Base-by-base conservation (phyloP, 2,113 vertebrate genomes). In the Rhagologus leucostigma region DNA sequence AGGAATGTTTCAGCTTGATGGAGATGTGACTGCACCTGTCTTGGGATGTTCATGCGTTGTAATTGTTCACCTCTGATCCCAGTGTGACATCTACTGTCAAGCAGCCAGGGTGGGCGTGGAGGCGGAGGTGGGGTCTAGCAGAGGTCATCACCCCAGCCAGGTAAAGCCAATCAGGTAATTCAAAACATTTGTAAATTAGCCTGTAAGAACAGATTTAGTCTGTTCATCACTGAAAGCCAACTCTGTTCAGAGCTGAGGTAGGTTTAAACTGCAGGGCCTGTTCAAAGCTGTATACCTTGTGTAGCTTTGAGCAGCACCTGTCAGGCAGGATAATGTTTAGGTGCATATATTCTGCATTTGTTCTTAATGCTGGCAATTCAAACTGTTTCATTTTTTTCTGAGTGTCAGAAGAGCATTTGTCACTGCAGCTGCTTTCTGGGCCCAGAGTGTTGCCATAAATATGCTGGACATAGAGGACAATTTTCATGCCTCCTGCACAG, bases 401-500 rank as follows among this genome's bases (percentile, higher is more conserved):
- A 74, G 47, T 47, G 50, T 59, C 42, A 77, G 55, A 80, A 81
- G 4, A 77, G 19, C 35, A 22, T 80, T 80, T 95, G 64, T 76
- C 82, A 86, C 37, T 29, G 32, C 53, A 57, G 79, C 30, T 71
- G 50, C 49, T 67, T 94, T 47, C 67, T n/a, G 85, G 46, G 75
- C 78, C 78, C 70, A n/a, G 33, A 59, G 67, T 20, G 41, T 90
- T 93, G 63, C 73, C 68, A 47, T 84, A 89, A 96, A 85, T 53
- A 85, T 12, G n/a, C 42, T 90, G 83, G 59, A 62, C 24, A 35
- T 10, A 53, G 37, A 90, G 42, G 74, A 82, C 1, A 9, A 76
- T 90, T 93, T 91, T 85, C 75, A 79, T 90, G 90, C 78, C 63
- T 91, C 49, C 62, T 60, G 92, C 67, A 39, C 64, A 75, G 92